These are phyloP conservation scores for Ophthalmolycus amberensis DNA, from an alignment of 2,113 vertebrate genomes.

Conservation along the genomic window DNA sequence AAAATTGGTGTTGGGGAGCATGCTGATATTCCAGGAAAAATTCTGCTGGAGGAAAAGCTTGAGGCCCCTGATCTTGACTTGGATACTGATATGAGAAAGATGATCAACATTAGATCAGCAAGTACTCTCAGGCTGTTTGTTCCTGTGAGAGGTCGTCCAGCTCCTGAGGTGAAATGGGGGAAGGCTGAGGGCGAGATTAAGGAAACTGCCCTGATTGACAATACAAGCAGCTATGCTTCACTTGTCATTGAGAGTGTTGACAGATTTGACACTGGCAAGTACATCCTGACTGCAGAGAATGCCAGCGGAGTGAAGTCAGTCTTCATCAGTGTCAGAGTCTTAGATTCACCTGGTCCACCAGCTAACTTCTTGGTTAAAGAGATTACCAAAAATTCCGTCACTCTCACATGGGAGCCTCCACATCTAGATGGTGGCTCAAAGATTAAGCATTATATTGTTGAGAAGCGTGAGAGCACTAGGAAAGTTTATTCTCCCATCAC, in stretches of 20 bases:
- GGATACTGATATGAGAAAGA: constrained; percentile 95
- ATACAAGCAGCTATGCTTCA: constrained; percentile 92
- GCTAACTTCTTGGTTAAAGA: constrained; percentile 92
- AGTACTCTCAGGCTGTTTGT: constrained; percentile 94
- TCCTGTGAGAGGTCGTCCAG: constrained; percentile 94
- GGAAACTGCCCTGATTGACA: constrained; percentile 93
- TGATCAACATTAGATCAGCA: constrained; percentile 94
- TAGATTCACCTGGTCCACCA: constrained; percentile 96
- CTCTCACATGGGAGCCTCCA: constrained; percentile 96
- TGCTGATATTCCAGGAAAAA: constrained; percentile 90
- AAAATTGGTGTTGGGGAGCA: constrained; percentile 96
- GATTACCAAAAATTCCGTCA: constrained; percentile 93
- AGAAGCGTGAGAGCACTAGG: constrained; percentile 96
- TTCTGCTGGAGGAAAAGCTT: constrained; percentile 93
- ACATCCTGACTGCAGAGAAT: constrained; percentile 94
- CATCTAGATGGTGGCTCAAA: constrained; percentile 94
- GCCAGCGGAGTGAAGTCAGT: constrained; percentile 94
- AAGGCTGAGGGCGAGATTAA: constrained; percentile 94
- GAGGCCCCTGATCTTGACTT: constrained; percentile 96
- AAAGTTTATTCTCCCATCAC: constrained; percentile 94
- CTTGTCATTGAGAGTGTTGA: constrained; percentile 96
- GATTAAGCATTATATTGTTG: constrained; percentile 97
- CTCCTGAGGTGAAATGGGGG: constrained; percentile 96
- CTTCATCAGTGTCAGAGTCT: constrained; percentile 94
- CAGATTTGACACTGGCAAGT: constrained; percentile 96